Conservation (phyloP, 2,888 invertebrate species). For the Lutraria lutraria region DNA sequence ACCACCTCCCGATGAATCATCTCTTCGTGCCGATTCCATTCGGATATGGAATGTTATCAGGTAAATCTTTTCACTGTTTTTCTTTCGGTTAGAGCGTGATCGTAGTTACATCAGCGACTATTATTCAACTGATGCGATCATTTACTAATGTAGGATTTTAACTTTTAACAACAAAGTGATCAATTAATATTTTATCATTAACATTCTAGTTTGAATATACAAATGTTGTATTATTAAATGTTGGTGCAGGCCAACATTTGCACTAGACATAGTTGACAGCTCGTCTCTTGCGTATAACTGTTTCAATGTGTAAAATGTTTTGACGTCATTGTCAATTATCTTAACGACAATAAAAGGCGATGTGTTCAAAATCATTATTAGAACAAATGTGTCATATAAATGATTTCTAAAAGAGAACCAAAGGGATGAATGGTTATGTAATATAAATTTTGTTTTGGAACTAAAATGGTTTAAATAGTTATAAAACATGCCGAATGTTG, state of each 20-base stretch:
- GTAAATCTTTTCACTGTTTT: background rate
- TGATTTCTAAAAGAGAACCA: no score
- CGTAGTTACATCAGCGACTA: background rate
- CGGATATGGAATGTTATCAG: slow-evolving; percentile 10
- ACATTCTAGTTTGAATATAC: background rate
- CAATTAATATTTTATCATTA: background rate
- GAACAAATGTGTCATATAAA: no score
- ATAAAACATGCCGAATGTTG: no score
- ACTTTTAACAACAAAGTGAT: background rate
- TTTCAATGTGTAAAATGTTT: no score
- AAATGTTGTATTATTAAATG: background rate
- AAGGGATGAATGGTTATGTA: no score
- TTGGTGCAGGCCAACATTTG: background rate
- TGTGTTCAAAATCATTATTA: no score
- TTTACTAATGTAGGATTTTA: background rate
- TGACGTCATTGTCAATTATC: no score
- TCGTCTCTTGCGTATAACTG: no score
- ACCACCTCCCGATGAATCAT: slow-evolving; percentile 51
- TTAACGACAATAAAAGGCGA: no score
- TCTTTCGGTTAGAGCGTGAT: background rate
- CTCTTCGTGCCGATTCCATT: slow-evolving; percentile 49
- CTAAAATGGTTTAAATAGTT: no score
- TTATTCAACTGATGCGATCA: background rate
- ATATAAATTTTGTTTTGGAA: no score
- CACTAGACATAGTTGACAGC: no score